Evolutionary conservation across 2,113 vertebrate species (phyloP), one percentile per base, ranked within the genome.

Genomic region (Bubo blakistoni): DNA sequence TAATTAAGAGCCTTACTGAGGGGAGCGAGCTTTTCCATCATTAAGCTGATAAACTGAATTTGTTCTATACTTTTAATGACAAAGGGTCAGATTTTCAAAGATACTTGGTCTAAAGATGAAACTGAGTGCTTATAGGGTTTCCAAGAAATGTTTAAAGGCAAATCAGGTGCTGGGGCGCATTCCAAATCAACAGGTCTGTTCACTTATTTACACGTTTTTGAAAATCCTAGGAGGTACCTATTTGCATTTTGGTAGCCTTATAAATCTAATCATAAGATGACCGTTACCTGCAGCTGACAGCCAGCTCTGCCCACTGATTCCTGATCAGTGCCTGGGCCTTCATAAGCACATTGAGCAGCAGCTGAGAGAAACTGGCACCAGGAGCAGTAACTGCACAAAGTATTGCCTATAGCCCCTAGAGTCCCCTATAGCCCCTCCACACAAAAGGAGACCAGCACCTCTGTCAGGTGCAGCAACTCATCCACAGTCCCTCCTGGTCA

Each of bases 1-100:
- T 96, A 94, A 97, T 95, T 95, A 92, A 83, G 77, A 96, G 61
- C 40, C 76, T 76, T 91, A 72, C 49, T 42, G 79, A 88, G 65
- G 13, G 86, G 14, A 94, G 44, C 0, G 7, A 93, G 81, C 18
- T 94, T 95, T 95, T 89, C 62, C 72, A 73, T 94, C 81, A 4
- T 87, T 76, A 94, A 65, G 30, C 32, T 13, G 62, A 95, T 72
- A 77, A 89, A 91, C 20, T 54, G 54, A 79, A 66, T 81, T 89
- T 65, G 14, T 81, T 92, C 81, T 65, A 15, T 27, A 80, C 18
- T 92, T 90, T 40, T 62, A 80, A 85, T 76, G 58, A 49, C 69
- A 74, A 88, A 81, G 57, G 36, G 42, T 89, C 89, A 90, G 66
- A 54, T 73, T 92, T 89, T 79, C 73, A 84, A 86, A 95, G 73